Percentiles rank a stretch among this genome's conserved stretches.
Evolutionary conservation across 1,140 invertebrate genomes (phyloP).

Genomic region (Telenomus remus): DNA sequence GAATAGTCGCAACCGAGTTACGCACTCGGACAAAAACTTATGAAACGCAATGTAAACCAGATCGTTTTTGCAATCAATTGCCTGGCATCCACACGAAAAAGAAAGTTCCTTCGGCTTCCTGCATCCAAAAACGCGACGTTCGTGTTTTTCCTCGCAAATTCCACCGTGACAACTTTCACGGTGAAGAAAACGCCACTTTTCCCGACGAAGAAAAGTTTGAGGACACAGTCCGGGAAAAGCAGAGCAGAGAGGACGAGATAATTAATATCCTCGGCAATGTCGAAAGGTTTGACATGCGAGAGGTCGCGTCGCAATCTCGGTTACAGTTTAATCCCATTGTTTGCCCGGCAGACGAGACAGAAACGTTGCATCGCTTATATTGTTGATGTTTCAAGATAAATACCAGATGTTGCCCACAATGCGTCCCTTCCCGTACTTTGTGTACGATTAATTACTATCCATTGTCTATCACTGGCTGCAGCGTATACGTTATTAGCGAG

Average conservation of each 20-base stretch:
- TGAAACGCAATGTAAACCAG: conserved; percentile 11
- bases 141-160: background rate
- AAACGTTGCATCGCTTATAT: conserved; percentile 57
- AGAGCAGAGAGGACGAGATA: too few species aligned
- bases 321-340: conserved; percentile 57
- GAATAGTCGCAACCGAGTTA: conserved; percentile 55
- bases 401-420: conserved; percentile 69
- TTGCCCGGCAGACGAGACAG: conserved; percentile 36
- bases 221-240: too few species aligned
- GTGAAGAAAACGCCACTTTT: background rate
- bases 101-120: background rate
- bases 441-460: conserved; percentile 70
- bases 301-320: conserved; percentile 53
- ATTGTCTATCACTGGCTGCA: conserved; percentile 69
- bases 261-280: too few species aligned
- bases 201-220: too few species aligned
- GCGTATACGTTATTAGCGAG: conserved; percentile 68
- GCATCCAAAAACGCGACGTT: too few species aligned
- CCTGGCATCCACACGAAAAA: background rate
- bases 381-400: conserved; percentile 71
- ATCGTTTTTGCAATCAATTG: conserved; percentile 3
- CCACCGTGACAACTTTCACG: background rate
- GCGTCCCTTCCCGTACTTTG: conserved; percentile 64
- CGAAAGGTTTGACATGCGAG: conserved; percentile 27
- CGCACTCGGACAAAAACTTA: background rate